A percentile compares a stretch with the other conserved stretches of the same genome.
Conservation (phyloP, 2,888 invertebrate species). For the Pachydiplax longipennis region DNA sequence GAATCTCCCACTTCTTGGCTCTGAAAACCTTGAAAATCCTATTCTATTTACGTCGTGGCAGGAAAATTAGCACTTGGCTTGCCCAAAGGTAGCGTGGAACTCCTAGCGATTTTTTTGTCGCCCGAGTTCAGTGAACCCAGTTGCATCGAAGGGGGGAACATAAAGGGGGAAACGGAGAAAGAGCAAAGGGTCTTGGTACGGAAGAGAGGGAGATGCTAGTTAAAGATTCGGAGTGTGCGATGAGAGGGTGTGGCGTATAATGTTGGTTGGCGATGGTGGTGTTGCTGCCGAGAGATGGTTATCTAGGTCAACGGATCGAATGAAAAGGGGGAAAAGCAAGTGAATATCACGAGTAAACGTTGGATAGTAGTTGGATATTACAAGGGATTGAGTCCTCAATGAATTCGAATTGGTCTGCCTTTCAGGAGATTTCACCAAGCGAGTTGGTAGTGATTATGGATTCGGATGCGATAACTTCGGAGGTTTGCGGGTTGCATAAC, state of each 20-base stretch:
- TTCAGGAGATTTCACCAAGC: not conserved
- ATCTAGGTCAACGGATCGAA: slow-evolving; percentile 12
- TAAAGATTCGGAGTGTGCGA: not conserved
- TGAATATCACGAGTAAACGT: not conserved
- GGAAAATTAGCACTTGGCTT: no score
- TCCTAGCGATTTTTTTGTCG: no score
- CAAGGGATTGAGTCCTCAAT: not conserved
- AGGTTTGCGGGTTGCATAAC: not conserved
- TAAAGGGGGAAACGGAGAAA: not conserved
- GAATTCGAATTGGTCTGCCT: not conserved
- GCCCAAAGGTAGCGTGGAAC: no score
- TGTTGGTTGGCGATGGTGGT: not conserved
- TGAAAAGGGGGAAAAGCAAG: not conserved
- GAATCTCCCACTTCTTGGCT: no score
- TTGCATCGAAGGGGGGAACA: not conserved
- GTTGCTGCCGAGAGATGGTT: slow-evolving; percentile 1
- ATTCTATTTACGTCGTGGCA: no score
- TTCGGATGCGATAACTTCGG: not conserved
- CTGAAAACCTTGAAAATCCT: no score
- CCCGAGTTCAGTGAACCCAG: not conserved
- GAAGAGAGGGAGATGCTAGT: not conserved
- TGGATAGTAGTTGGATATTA: not conserved
- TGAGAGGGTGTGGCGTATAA: not conserved
- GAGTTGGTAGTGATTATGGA: not conserved
- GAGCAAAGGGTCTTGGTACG: not conserved